These are phyloP conservation scores for Brienomyrus longianalis DNA, from an alignment of 2,113 vertebrate genomes.

Conservation along the genomic window DNA sequence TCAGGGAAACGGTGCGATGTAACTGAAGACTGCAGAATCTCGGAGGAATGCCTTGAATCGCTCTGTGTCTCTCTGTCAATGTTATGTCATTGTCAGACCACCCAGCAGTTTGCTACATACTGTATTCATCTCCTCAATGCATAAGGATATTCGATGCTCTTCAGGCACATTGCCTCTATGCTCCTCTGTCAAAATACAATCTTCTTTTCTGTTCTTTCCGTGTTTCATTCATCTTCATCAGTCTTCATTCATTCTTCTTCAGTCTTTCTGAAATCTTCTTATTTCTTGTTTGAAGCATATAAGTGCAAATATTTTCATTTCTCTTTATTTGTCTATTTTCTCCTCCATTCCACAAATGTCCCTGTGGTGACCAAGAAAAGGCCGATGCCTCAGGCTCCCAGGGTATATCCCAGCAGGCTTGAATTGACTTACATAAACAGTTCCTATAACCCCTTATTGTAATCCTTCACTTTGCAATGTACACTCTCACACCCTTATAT, in stretches of 20 bases:
- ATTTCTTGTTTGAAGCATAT: constrained; percentile 19
- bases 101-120: neutral
- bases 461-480: neutral
- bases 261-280: neutral
- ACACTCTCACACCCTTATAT: neutral
- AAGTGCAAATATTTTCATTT: neutral
- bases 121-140: neutral
- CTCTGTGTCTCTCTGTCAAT: neutral
- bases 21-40: neutral
- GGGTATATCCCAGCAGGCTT: constrained; percentile 8
- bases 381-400: constrained; percentile 18
- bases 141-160: neutral
- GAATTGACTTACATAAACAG: neutral
- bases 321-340: neutral
- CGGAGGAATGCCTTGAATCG: neutral
- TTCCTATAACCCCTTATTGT: neutral
- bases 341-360: neutral
- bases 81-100: neutral
- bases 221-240: neutral
- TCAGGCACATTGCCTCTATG: neutral
- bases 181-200: neutral
- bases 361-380: constrained; percentile 7
- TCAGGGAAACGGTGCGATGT: constrained; percentile 18
- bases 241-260: no score
- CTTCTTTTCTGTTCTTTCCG: constrained; percentile 21